Evolutionary conservation across 2,113 vertebrate genomes (phyloP).

Genomic region (Nanorana parkeri): DNA sequence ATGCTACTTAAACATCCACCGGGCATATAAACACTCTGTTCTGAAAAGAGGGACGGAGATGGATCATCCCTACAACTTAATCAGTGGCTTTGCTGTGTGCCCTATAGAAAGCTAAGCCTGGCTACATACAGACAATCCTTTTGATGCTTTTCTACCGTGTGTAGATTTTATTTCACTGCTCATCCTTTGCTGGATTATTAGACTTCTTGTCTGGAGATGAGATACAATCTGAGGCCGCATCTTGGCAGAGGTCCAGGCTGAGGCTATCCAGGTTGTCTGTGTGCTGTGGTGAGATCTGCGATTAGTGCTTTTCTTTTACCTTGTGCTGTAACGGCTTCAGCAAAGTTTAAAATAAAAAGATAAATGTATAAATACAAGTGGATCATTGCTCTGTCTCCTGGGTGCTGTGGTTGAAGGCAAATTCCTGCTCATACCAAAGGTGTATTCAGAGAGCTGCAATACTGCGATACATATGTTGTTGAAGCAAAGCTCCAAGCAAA

Average conservation of each 20-base stretch:
- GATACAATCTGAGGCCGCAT: slow-evolving; percentile 27
- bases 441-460: no score
- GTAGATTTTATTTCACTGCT: slow-evolving; percentile 7
- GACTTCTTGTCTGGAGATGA: slow-evolving; percentile 45
- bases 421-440: no score
- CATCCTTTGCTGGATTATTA: slow-evolving; percentile 28
- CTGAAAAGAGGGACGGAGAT: neutral
- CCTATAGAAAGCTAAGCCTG: neutral
- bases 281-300: slow-evolving; percentile 18
- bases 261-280: neutral
- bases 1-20: neutral
- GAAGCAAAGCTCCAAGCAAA: no score
- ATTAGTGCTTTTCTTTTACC: slow-evolving; percentile 32
- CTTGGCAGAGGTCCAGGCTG: slow-evolving; percentile 25
- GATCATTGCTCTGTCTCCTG: no score
- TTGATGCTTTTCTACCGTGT: slow-evolving; percentile 24
- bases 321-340: neutral
- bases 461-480: no score
- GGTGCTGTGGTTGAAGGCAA: no score
- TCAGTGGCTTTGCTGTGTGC: slow-evolving; percentile 12
- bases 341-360: no score
- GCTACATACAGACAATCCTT: neutral
- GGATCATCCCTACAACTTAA: neutral
- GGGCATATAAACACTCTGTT: neutral
- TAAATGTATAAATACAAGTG: no score